A percentile compares a stretch with the other conserved stretches of the same genome.
phyloP scores from a whole-genome alignment of 2,113 vertebrate genomes.

The Rhegmatorhina hoffmannsi region DNA sequence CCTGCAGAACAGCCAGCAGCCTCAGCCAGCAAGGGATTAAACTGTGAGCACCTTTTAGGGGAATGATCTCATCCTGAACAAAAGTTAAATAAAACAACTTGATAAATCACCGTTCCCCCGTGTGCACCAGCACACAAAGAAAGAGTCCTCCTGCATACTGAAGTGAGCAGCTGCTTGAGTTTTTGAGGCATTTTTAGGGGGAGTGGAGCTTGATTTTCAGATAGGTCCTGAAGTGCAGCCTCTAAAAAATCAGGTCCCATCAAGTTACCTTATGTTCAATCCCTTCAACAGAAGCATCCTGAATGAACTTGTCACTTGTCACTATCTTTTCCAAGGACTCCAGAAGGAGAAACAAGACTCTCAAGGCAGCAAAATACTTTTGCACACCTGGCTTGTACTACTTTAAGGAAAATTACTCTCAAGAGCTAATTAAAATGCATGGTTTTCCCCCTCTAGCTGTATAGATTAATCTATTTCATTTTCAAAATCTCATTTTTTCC shows the following conservation, averaged over 20 bases:
- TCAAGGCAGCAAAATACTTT: slow-evolving; percentile 47
- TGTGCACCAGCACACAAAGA: not conserved
- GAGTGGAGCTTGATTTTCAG: slow-evolving; percentile 2
- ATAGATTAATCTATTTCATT: slow-evolving; percentile 69
- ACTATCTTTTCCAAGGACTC: slow-evolving; percentile 47
- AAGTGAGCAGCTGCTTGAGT: not conserved
- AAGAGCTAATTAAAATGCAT: slow-evolving; percentile 55
- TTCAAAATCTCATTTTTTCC: slow-evolving; percentile 58
- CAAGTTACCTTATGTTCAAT: not conserved
- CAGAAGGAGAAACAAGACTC: slow-evolving; percentile 37
- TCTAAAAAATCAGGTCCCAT: not conserved
- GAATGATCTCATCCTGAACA: slow-evolving; percentile 40
- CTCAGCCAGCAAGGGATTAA: not conserved
- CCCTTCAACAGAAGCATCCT: not conserved
- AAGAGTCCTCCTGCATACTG: not conserved
- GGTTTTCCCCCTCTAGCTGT: slow-evolving; percentile 48
- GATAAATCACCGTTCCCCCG: not conserved
- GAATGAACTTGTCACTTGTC: slow-evolving; percentile 51
- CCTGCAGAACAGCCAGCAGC: not conserved
- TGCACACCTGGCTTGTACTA: slow-evolving; percentile 56
- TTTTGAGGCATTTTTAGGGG: not conserved
- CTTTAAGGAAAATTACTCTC: slow-evolving; percentile 60
- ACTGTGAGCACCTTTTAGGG: slow-evolving; percentile 13
- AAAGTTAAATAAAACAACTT: slow-evolving; percentile 41
- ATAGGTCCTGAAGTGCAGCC: not conserved